Evolutionary conservation across 2,797 vertebrate genomes (phyloP).

Genomic region (Setipinna tenuifilis): DNA sequence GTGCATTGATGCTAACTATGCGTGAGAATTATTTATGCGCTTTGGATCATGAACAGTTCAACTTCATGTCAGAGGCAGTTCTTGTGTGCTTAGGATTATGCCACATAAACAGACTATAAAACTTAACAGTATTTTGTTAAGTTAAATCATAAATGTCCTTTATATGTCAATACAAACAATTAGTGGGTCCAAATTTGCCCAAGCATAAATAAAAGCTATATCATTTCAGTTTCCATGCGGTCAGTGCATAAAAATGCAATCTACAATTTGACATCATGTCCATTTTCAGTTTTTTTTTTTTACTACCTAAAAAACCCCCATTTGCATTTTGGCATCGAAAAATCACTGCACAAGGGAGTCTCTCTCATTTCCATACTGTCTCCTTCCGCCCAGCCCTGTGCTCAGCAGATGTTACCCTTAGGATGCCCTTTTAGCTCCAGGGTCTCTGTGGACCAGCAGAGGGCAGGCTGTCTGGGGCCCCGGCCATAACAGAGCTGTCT

Average conservation of each 20-base stretch:
- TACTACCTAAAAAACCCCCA: neutral
- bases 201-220: no score
- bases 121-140: neutral
- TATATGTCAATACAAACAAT: neutral
- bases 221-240: no score
- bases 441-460: slow-evolving; percentile 45
- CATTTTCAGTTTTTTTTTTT: neutral
- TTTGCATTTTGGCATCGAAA: neutral
- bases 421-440: slow-evolving; percentile 46
- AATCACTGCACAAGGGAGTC: neutral
- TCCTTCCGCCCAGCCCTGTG: neutral
- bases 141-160: neutral
- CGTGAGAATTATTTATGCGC: neutral
- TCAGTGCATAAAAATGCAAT: no score
- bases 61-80: neutral
- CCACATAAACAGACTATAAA: no score
- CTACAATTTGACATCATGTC: no score
- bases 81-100: neutral
- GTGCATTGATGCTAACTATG: neutral
- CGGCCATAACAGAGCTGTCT: slow-evolving; percentile 51
- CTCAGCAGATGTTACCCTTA: slow-evolving; percentile 46
- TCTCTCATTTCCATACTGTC: neutral
- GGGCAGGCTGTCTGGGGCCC: neutral
- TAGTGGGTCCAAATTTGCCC: no score
- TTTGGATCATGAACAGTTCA: neutral